Evolutionary conservation across 2,888 invertebrate genomes (phyloP).

Genomic region (Andrena praecox): DNA sequence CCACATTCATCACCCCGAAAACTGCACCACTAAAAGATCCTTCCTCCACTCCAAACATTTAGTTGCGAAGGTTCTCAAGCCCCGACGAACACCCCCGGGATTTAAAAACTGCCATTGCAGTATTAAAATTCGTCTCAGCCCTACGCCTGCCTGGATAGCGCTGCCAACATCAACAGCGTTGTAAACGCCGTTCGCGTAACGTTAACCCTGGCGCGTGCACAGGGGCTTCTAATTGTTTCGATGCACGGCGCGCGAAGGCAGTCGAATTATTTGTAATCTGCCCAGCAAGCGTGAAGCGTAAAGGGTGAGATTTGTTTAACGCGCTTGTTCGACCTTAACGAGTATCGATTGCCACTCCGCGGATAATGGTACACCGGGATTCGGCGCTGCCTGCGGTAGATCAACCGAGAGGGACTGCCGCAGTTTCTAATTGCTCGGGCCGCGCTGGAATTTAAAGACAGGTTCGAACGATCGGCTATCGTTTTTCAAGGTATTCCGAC

Average conservation of each 20-base stretch:
- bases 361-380: slow-evolving; percentile 43
- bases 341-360: slow-evolving; percentile 51
- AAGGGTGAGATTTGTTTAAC: slow-evolving; percentile 51
- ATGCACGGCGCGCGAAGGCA: slow-evolving; percentile 5
- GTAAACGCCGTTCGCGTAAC: background rate
- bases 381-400: slow-evolving; percentile 6
- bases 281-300: slow-evolving; percentile 1
- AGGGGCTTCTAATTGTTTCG: background rate
- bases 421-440: slow-evolving; percentile 40
- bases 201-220: background rate
- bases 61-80: too few species aligned
- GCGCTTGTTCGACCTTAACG: slow-evolving; percentile 43
- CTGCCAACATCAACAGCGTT: too few species aligned
- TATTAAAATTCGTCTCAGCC: too few species aligned
- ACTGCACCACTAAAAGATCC: too few species aligned
- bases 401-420: slow-evolving; percentile 25
- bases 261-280: slow-evolving; percentile 31
- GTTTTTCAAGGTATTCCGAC: slow-evolving; percentile 3
- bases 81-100: too few species aligned
- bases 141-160: too few species aligned
- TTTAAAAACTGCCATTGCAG: too few species aligned
- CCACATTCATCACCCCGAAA: too few species aligned
- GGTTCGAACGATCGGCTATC: slow-evolving; percentile 20
- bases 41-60: too few species aligned
- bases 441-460: slow-evolving; percentile 24